Conservation (phyloP, 2,888 invertebrate genomes). For the Platycheirus rosarum region DNA sequence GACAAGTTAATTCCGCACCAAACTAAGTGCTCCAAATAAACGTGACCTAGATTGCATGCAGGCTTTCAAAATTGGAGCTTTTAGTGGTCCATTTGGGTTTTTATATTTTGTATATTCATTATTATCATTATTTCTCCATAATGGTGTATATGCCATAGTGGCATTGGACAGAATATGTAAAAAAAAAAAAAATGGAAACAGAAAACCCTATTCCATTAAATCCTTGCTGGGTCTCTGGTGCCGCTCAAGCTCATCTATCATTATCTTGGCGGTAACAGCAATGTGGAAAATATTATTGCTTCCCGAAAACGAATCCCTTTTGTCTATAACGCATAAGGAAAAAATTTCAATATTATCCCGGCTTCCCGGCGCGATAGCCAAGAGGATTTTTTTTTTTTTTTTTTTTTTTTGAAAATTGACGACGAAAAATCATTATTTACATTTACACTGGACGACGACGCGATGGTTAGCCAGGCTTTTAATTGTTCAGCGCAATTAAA, state of each 20-base stretch:
- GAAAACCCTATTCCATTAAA: conserved; percentile 47
- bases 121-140: conserved; percentile 60
- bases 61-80: conserved; percentile 53
- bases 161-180: background rate
- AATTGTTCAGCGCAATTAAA: conserved; percentile 69
- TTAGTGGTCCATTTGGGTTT: conserved; percentile 66
- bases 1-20: conserved; percentile 37
- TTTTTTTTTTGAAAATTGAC: conserved; percentile 46
- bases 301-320: conserved; percentile 61
- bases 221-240: conserved; percentile 19
- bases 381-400: background rate
- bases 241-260: conserved; percentile 68
- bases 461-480: conserved; percentile 51
- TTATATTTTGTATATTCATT: conserved; percentile 53
- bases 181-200: conserved; percentile 14
- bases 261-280: conserved; percentile 45
- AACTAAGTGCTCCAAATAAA: conserved; percentile 61
- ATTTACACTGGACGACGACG: conserved; percentile 44
- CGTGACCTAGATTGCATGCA: conserved; percentile 60
- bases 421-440: conserved; percentile 59
- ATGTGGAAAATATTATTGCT: conserved; percentile 55
- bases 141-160: conserved; percentile 28
- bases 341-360: conserved; percentile 38
- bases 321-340: conserved; percentile 42
- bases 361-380: conserved; percentile 29